Percentiles rank a stretch among this genome's conserved stretches.
Conservation (phyloP, 2,888 invertebrate species). For the Mamestra brassicae region DNA sequence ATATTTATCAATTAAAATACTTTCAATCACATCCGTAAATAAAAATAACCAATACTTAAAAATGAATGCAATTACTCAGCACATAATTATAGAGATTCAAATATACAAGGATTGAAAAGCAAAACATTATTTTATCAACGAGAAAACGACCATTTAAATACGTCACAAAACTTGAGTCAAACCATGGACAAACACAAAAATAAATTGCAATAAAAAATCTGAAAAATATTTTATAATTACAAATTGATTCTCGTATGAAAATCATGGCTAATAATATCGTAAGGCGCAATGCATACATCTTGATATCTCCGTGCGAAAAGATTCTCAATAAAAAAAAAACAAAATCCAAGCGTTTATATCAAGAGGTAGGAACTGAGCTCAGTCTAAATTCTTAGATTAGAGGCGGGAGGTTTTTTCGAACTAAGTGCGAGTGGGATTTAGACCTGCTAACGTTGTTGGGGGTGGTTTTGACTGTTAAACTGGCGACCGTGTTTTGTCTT, state of each 20-base stretch:
- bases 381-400: conserved; percentile 75
- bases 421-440: conserved; percentile 84
- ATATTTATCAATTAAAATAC: conserved; percentile 66
- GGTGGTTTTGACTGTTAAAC: conserved; percentile 76
- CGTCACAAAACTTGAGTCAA: conserved; percentile 62
- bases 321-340: conserved; percentile 37
- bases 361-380: conserved; percentile 52
- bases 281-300: conserved; percentile 58
- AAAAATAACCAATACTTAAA: conserved; percentile 57
- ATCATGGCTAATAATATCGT: conserved; percentile 55
- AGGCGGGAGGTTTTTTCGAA: conserved; percentile 84
- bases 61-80: conserved; percentile 55
- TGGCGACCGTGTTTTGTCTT: conserved; percentile 78
- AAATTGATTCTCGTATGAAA: conserved; percentile 56
- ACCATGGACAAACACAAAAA: conserved; percentile 53
- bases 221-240: conserved; percentile 61
- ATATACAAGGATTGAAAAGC: conserved; percentile 70
- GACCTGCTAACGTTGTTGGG: conserved; percentile 81
- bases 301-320: conserved; percentile 44
- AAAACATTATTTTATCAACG: conserved; percentile 60
- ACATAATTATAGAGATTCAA: conserved; percentile 71
- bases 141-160: conserved; percentile 63
- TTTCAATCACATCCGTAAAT: conserved; percentile 65
- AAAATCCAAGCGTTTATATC: conserved; percentile 42
- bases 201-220: conserved; percentile 59